Percentiles rank a stretch among this genome's conserved stretches.
Evolutionary conservation across 2,113 vertebrate genomes (phyloP).

Genomic region (Petrocephalus microphthalmus): DNA sequence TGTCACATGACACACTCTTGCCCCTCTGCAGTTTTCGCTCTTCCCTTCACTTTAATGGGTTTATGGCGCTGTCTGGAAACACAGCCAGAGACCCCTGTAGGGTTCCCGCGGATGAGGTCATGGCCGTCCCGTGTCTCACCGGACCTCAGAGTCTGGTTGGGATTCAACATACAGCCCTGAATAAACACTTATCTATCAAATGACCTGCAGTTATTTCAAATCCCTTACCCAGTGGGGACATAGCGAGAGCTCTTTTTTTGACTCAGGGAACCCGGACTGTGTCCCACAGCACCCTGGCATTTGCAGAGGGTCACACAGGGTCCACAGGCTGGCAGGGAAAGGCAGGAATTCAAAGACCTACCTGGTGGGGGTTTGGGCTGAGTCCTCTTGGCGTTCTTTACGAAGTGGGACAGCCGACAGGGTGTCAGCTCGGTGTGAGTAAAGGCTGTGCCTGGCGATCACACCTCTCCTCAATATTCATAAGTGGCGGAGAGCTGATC

Average conservation of each 20-base stretch:
- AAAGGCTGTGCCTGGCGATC: conserved; percentile 48
- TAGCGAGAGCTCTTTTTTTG: conserved; percentile 40
- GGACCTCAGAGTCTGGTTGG: not conserved
- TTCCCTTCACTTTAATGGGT: not conserved
- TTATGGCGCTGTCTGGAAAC: not conserved
- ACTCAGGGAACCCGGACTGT: too few relatives aligned
- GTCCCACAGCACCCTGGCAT: not conserved
- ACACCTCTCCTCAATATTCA: conserved; percentile 43
- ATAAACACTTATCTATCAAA: conserved; percentile 37
- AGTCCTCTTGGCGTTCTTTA: conserved; percentile 34
- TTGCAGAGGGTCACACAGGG: conserved; percentile 47
- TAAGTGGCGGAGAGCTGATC: conserved; percentile 25
- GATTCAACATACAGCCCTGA: conserved; percentile 24
- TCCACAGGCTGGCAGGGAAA: conserved; percentile 48
- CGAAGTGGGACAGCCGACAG: conserved; percentile 59
- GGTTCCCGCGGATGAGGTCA: not conserved
- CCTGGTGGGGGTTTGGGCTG: conserved; percentile 54
- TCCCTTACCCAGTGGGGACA: conserved; percentile 28
- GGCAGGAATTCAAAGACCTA: conserved; percentile 62
- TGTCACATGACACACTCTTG: not conserved
- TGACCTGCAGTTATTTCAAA: conserved; percentile 26
- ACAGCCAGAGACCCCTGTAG: not conserved
- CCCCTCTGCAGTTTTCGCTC: not conserved
- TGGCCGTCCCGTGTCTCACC: not conserved
- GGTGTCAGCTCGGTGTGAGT: conserved; percentile 33